A percentile compares a stretch with the other conserved stretches of the same genome.
These are phyloP conservation scores for Botrylloides violaceus DNA, from an alignment of 23 tunicate genomes.

Conservation along the genomic window DNA sequence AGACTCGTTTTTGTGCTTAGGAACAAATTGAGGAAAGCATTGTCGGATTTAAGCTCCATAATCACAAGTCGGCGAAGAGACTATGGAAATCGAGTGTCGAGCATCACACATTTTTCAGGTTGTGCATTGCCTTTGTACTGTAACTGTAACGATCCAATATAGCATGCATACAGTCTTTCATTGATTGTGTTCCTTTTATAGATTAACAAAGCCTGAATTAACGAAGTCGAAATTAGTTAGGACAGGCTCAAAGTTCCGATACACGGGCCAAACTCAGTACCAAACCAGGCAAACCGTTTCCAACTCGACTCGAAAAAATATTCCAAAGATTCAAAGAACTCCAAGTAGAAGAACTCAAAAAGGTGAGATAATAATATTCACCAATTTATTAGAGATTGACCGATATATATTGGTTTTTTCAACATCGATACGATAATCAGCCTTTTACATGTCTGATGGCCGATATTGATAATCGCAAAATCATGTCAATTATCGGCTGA, in stretches of 20 bases:
- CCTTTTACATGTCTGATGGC: too few species aligned
- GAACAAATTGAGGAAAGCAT: constrained; percentile 48
- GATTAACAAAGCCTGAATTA: constrained; percentile 13
- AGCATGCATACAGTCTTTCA: too few species aligned
- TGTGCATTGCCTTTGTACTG: too few species aligned
- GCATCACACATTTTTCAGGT: constrained; percentile 89
- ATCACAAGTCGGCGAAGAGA: constrained; percentile 69
- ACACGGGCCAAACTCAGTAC: constrained; percentile 76
- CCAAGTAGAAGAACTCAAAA: constrained; percentile 36
- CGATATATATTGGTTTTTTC: too few species aligned
- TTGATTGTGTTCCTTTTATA: background rate
- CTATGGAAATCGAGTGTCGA: constrained; percentile 82
- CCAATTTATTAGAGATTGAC: too few species aligned
- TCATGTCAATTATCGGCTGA: too few species aligned
- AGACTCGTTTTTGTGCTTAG: constrained; percentile 19
- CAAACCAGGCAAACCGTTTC: constrained; percentile 56
- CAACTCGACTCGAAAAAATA: constrained; percentile 15
- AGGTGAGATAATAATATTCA: too few species aligned
- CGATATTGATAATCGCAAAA: too few species aligned
- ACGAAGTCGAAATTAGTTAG: constrained; percentile 32
- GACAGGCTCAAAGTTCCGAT: constrained; percentile 77
- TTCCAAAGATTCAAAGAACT: constrained; percentile 54
- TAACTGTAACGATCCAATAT: too few species aligned
- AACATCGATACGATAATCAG: too few species aligned
- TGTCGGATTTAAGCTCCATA: constrained; percentile 70